Conservation (phyloP, 1,140 invertebrate genomes). For the Manduca sexta region DNA sequence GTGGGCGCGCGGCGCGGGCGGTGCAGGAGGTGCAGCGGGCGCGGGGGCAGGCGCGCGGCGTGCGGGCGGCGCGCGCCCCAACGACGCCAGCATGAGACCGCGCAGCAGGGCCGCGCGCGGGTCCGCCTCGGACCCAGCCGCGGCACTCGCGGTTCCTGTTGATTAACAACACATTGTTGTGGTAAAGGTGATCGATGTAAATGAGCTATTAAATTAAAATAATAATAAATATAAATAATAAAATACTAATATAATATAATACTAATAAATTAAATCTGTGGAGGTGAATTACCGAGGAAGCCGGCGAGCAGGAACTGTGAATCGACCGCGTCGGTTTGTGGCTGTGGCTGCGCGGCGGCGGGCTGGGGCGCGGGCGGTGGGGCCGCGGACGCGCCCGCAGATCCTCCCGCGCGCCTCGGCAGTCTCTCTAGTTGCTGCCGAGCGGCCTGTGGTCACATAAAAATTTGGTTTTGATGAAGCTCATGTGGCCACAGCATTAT, state of each 20-base stretch:
- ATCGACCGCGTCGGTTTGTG: slow-evolving; percentile 36
- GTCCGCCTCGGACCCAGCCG: slow-evolving; percentile 34
- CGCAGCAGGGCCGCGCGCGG: slow-evolving; percentile 50
- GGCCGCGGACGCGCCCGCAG: slow-evolving; percentile 34
- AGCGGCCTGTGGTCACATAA: slow-evolving; percentile 74
- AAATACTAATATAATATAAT: too few relatives aligned
- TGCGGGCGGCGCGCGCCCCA: slow-evolving; percentile 36
- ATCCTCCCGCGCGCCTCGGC: slow-evolving; percentile 80
- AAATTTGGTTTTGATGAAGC: too few relatives aligned
- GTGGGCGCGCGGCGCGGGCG: slow-evolving; percentile 17
- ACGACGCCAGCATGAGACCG: slow-evolving; percentile 53
- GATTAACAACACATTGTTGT: background rate
- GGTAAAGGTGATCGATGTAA: too few relatives aligned
- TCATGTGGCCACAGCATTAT: too few relatives aligned
- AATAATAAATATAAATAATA: too few relatives aligned
- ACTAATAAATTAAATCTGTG: too few relatives aligned
- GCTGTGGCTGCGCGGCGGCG: slow-evolving; percentile 30
- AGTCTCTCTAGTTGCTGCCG: slow-evolving; percentile 90
- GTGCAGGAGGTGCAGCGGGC: slow-evolving; percentile 26
- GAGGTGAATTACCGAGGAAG: slow-evolving; percentile 36
- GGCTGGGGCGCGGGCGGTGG: slow-evolving; percentile 37
- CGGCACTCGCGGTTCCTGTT: slow-evolving; percentile 27
- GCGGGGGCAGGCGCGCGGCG: slow-evolving; percentile 20
- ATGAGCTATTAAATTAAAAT: too few relatives aligned
- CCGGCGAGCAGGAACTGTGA: slow-evolving; percentile 56